These are phyloP conservation scores for Semicossyphus pulcher DNA, from an alignment of 2,113 vertebrate genomes.

Conservation along the genomic window DNA sequence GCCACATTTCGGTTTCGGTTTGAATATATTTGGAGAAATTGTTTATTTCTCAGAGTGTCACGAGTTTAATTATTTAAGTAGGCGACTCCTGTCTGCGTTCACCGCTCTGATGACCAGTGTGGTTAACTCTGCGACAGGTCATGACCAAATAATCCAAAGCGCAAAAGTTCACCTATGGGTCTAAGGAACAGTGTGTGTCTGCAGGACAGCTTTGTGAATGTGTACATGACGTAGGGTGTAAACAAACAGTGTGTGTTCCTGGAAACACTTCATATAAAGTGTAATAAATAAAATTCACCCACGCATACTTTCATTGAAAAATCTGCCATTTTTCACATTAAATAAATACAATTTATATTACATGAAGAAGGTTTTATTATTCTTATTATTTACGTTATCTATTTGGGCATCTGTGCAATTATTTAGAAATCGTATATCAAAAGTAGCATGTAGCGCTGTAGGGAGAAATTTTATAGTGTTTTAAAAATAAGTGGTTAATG, in stretches of 20 bases:
- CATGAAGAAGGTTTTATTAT: no score
- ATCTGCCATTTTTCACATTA: no score
- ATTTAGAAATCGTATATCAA: not conserved
- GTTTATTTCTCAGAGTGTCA: conserved; percentile 28
- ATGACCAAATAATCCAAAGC: conserved; percentile 1
- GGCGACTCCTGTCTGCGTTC: not conserved
- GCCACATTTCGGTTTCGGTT: conserved; percentile 47
- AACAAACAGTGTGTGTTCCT: conserved; percentile 5
- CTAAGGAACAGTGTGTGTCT: not conserved
- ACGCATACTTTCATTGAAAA: no score
- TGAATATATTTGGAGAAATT: conserved; percentile 23
- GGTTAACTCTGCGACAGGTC: not conserved
- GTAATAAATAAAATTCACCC: no score
- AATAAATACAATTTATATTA: no score
- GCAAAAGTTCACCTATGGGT: not conserved
- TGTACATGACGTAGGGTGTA: not conserved
- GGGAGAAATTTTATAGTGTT: not conserved
- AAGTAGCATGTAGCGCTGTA: not conserved
- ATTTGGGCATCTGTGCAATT: no score
- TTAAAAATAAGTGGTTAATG: not conserved
- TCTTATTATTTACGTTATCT: no score
- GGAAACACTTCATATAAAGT: not conserved
- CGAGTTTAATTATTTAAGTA: conserved; percentile 59
- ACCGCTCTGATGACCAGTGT: conserved; percentile 6
- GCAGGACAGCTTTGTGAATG: not conserved